Evolutionary conservation across 2,888 invertebrate genomes (phyloP).

Genomic region (Axea sp.): DNA sequence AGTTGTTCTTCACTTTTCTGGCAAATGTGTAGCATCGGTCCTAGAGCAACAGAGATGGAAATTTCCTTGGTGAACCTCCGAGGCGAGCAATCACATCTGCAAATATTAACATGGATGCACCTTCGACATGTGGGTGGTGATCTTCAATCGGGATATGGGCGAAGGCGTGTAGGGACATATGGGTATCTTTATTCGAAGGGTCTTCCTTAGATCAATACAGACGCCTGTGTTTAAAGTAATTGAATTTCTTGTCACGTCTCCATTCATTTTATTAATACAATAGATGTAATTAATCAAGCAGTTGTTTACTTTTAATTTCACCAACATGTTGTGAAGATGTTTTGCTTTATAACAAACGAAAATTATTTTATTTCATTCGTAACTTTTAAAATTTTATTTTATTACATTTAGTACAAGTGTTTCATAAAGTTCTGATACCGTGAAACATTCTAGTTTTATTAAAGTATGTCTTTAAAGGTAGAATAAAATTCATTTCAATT

Average conservation of each 20-base stretch:
- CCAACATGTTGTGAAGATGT: background rate
- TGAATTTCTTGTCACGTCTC: constrained; percentile 38
- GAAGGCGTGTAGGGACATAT: constrained; percentile 46
- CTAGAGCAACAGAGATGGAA: constrained; percentile 50
- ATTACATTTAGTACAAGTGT: too few species aligned
- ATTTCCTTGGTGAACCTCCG: constrained; percentile 58
- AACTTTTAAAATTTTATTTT: too few species aligned
- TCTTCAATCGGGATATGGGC: constrained; percentile 60
- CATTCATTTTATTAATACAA: too few species aligned
- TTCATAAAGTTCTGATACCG: too few species aligned
- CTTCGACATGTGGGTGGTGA: constrained; percentile 74
- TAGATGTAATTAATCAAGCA: too few species aligned
- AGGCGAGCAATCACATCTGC: constrained; percentile 77
- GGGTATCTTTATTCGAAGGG: constrained; percentile 59
- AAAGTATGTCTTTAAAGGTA: too few species aligned
- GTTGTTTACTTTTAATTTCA: background rate
- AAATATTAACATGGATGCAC: constrained; percentile 77
- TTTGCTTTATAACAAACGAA: too few species aligned
- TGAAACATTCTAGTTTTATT: too few species aligned
- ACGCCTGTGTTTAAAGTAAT: constrained; percentile 41
- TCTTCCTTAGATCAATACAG: constrained; percentile 58
- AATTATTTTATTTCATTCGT: too few species aligned
- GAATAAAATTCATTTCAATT: too few species aligned
- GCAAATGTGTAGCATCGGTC: constrained; percentile 49
- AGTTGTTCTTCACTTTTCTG: constrained; percentile 63